Evolutionary conservation across 2,797 vertebrate species (phyloP).

Genomic region (Columba guinea): DNA sequence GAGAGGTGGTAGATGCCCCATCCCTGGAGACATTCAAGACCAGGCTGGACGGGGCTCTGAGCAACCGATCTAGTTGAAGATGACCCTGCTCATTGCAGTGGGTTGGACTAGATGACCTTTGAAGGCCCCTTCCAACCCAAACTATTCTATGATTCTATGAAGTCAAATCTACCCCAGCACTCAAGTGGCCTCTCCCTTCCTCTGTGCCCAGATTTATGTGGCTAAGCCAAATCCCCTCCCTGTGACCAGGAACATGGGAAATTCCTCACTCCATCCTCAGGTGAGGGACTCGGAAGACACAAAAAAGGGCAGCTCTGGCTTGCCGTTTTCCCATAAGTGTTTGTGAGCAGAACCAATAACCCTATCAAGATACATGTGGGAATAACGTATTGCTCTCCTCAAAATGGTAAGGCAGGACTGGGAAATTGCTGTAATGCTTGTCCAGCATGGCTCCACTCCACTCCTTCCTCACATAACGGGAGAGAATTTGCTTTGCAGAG

Average conservation of each 20-base stretch:
- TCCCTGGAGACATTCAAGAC: too few species aligned
- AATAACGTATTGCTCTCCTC: background rate
- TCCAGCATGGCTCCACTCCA: too few species aligned
- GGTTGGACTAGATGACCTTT: too few species aligned
- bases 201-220: background rate
- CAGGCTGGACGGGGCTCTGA: too few species aligned
- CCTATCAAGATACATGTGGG: accelerated
- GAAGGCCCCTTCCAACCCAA: too few species aligned
- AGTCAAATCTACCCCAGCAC: background rate
- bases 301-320: background rate
- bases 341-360: background rate
- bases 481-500: background rate
- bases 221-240: background rate
- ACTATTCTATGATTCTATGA: too few species aligned
- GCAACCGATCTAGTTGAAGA: too few species aligned
- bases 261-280: background rate
- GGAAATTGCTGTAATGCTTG: too few species aligned
- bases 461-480: too few species aligned
- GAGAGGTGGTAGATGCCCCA: too few species aligned
- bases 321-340: background rate
- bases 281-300: background rate
- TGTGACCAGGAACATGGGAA: background rate
- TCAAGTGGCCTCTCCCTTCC: background rate
- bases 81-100: too few species aligned
- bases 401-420: background rate